phyloP scores from a whole-genome alignment of 2,888 invertebrate species.

The Brachyopa scutellaris region DNA sequence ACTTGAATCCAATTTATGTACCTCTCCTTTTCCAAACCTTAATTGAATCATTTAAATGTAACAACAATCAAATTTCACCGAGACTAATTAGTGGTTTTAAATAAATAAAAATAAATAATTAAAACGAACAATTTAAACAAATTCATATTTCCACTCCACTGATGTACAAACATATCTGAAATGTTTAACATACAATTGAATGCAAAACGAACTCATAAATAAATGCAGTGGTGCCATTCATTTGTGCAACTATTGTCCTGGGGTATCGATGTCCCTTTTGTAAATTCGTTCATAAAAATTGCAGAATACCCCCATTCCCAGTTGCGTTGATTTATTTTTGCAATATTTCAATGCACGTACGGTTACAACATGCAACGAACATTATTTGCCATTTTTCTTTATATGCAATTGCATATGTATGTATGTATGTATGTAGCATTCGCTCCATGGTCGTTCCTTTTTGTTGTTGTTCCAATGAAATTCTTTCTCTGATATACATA shows the following conservation, averaged over 20 bases:
- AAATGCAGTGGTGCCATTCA: not conserved
- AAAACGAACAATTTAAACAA: not conserved
- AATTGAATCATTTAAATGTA: too few species aligned
- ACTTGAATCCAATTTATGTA: too few species aligned
- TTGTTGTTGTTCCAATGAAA: too few species aligned
- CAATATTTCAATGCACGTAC: not conserved
- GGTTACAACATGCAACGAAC: too few species aligned
- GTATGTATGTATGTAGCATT: too few species aligned
- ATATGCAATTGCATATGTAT: not conserved
- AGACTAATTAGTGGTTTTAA: too few species aligned
- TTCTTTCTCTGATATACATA: not conserved
- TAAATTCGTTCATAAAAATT: not conserved
- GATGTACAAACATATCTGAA: too few species aligned
- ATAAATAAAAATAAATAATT: too few species aligned
- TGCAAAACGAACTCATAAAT: not conserved
- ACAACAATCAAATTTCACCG: too few species aligned
- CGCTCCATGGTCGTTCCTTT: too few species aligned
- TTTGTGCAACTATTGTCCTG: not conserved
- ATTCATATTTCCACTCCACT: not conserved
- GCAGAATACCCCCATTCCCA: constrained; percentile 11
- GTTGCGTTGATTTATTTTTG: not conserved
- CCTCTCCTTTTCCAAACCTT: too few species aligned
- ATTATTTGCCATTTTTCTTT: not conserved
- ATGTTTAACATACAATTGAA: not conserved
- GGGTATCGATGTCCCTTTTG: not conserved